Percentiles rank a stretch among this genome's conserved stretches.
These are phyloP conservation scores for Drosophila setosimentum DNA, from an alignment of 2,888 invertebrate genomes.

Conservation along the genomic window DNA sequence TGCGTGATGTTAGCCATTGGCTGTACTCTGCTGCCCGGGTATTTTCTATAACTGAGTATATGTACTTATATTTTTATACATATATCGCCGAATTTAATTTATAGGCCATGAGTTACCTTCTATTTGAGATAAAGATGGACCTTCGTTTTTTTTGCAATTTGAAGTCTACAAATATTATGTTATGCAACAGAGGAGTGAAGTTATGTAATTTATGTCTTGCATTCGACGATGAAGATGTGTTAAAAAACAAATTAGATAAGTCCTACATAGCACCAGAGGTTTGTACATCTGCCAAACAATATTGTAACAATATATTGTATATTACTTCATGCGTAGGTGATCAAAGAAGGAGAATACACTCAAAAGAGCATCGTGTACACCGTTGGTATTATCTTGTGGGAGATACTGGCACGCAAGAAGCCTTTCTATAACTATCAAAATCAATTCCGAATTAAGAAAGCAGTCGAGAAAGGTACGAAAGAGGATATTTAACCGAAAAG, in stretches of 20 bases:
- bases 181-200: not conserved
- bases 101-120: not conserved
- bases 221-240: not conserved
- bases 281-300: not conserved
- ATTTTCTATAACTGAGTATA: not conserved
- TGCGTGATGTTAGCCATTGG: not conserved
- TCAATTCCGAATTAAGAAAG: too few relatives aligned
- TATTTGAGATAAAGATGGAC: not conserved
- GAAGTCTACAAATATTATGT: constrained; percentile 11
- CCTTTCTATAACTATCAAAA: constrained; percentile 4
- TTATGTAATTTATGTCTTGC: not conserved
- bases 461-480: not conserved
- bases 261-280: constrained; percentile 25
- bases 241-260: not conserved
- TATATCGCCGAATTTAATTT: not conserved
- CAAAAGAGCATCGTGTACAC: constrained; percentile 6
- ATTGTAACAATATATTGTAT: too few relatives aligned
- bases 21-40: not conserved
- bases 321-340: not conserved
- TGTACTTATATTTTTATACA: too few relatives aligned
- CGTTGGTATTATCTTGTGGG: constrained; percentile 22
- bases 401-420: constrained; percentile 6
- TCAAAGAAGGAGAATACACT: not conserved
- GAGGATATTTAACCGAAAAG: too few relatives aligned
- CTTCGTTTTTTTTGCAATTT: not conserved